Base-by-base conservation (phyloP, 2,113 vertebrate genomes). In the Albula goreensis region DNA sequence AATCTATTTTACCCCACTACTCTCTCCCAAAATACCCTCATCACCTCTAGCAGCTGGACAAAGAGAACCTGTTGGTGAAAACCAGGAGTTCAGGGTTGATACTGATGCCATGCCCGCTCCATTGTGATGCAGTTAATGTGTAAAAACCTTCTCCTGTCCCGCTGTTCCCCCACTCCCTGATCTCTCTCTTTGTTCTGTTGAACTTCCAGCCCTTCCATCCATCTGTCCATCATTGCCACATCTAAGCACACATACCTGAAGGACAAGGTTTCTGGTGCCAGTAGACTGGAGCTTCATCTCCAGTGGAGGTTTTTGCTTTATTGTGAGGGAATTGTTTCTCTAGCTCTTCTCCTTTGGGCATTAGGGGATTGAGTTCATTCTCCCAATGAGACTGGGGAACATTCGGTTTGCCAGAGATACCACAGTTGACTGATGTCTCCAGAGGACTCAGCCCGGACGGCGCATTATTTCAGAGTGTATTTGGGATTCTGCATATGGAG, bases 121-220 rank as follows among this genome's bases (percentile, higher is more conserved):
- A n/a, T 41, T 41, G 31, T 1, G 31, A 41, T 41, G 31, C 31
- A 41, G 31, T 41, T 41, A 41, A 41, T 41, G 31, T 41, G 31
- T 41, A 41, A 41, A 41, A 41, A 41, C 31, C 31, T 15, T 63
- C 17, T 19, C 17, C 60, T 17, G 10, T 25, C 66, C 78, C 89
- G 89, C 89, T 86, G 78, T 41, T 88, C 88, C 86, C 83, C 90
- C 83, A 90, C 85, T 87, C 60, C 2, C 70, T 74, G 63, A 22
- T 56, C 85, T 85, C 91, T 83, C 87, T 89, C 80, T 80, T 22
- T 89, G 89, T 88, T 90, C 60, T 19, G 4, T 19, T n/a, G 25
- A 48, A 8, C 25, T 25, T 74, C 70, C 70, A 25, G 70, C 49
- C 53, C 25, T 19, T 22, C 70, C 31, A 22, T 53, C 51, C 50